phyloP scores from a whole-genome alignment of 2,888 invertebrate species.

The Cryptus armator region DNA sequence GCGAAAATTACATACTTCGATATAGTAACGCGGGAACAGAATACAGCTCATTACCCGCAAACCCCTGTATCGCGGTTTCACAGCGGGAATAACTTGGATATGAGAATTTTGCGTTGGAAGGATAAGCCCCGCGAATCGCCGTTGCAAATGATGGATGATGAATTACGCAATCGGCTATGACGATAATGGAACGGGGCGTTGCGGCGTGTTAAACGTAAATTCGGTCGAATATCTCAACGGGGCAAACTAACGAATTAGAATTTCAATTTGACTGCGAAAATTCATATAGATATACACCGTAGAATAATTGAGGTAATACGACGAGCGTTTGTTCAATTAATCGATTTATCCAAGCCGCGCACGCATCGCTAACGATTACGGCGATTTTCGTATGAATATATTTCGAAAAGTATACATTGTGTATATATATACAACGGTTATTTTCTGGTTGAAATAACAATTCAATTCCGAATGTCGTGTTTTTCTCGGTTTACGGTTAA shows the following conservation, averaged over 20 bases:
- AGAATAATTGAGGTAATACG: background rate
- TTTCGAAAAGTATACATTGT: background rate
- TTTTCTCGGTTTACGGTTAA: background rate
- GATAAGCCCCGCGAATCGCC: slow-evolving; percentile 27
- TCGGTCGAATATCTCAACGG: slow-evolving; percentile 7
- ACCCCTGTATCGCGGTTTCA: background rate
- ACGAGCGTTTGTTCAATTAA: background rate
- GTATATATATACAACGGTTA: background rate
- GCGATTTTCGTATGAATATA: slow-evolving; percentile 5
- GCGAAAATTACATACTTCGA: too few species aligned
- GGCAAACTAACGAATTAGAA: slow-evolving; percentile 37
- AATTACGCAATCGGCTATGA: slow-evolving; percentile 36
- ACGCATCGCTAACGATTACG: background rate
- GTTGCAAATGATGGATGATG: slow-evolving; percentile 48
- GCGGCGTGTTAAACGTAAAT: slow-evolving; percentile 1
- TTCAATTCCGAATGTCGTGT: slow-evolving; percentile 3
- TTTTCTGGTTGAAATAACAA: slow-evolving; percentile 4
- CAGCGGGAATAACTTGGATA: background rate
- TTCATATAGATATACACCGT: background rate
- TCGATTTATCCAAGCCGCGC: background rate
- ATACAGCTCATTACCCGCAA: background rate
- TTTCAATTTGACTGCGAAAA: slow-evolving; percentile 31
- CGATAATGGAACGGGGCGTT: slow-evolving; percentile 13
- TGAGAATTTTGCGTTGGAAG: background rate
- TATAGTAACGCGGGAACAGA: background rate